These are phyloP conservation scores for Scaptomyza graminum DNA, from an alignment of 1,140 invertebrate genomes.

Conservation along the genomic window DNA sequence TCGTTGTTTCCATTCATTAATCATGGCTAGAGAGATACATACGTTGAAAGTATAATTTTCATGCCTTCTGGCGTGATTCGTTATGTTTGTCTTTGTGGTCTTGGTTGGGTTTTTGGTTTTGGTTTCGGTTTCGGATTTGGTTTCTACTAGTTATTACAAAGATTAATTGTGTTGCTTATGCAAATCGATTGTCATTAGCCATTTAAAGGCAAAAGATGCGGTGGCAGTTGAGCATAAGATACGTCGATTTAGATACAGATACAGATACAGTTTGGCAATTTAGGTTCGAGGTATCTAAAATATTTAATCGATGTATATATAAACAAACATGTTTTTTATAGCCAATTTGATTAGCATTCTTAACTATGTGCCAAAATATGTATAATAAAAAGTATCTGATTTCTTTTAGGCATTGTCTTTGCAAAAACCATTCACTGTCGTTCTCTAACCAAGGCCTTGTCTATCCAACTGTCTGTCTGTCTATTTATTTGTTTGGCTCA, in stretches of 20 bases:
- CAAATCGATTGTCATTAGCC: constrained; percentile 79
- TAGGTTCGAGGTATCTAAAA: constrained; percentile 48
- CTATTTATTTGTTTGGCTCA: constrained; percentile 24
- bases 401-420: constrained; percentile 47
- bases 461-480: not conserved
- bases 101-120: constrained; percentile 12
- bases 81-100: constrained; percentile 33
- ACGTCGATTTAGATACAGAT: constrained; percentile 29
- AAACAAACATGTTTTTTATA: constrained; percentile 54
- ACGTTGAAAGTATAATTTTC: constrained; percentile 74
- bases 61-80: constrained; percentile 48
- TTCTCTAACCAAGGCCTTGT: not conserved
- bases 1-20: constrained; percentile 68
- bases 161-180: constrained; percentile 78
- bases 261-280: constrained; percentile 21
- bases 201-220: constrained; percentile 66
- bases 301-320: constrained; percentile 66
- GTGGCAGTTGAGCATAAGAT: constrained; percentile 56
- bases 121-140: constrained; percentile 47
- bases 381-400: constrained; percentile 56
- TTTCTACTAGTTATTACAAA: constrained; percentile 80
- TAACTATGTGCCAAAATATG: constrained; percentile 43
- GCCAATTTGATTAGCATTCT: constrained; percentile 59
- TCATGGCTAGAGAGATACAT: constrained; percentile 71
- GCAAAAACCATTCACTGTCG: constrained; percentile 3